Evolutionary conservation across 64 coral and sea anemone genomes (phyloP).

Genomic region (Exaiptasia diaphana): DNA sequence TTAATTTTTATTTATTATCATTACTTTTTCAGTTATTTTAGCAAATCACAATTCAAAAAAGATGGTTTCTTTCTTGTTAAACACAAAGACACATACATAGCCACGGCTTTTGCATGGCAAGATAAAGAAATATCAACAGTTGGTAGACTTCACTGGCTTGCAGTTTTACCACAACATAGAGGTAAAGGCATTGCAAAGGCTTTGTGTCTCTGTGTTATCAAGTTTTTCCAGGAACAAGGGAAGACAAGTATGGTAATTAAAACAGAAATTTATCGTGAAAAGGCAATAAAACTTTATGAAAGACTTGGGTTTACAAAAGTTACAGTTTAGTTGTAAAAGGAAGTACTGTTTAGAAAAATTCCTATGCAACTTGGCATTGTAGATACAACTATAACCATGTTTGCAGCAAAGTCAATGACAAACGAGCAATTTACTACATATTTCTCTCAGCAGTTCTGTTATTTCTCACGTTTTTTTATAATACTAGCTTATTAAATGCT

Average conservation of each 20-base stretch:
- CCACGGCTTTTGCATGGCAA: conserved; percentile 53
- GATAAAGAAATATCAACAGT: neutral
- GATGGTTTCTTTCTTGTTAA: conserved; percentile 55
- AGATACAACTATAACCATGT: too few relatives aligned
- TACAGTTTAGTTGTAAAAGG: too few relatives aligned
- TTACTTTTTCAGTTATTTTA: neutral
- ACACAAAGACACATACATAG: conserved; percentile 12
- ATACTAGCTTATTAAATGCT: too few relatives aligned
- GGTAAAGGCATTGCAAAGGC: neutral
- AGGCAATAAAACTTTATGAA: conserved; percentile 27
- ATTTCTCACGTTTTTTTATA: too few relatives aligned
- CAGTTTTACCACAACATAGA: conserved; percentile 37
- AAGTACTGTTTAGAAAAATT: too few relatives aligned
- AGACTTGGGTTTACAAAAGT: conserved; percentile 24
- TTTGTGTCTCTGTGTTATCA: conserved; percentile 3
- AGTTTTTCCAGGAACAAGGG: conserved; percentile 17
- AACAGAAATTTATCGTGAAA: conserved; percentile 5
- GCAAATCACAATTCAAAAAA: conserved; percentile 14
- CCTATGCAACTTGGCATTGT: too few relatives aligned
- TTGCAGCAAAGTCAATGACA: too few relatives aligned
- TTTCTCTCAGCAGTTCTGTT: too few relatives aligned
- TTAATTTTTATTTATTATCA: too few relatives aligned
- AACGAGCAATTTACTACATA: too few relatives aligned
- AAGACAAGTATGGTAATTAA: conserved; percentile 1
- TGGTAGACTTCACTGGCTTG: conserved; percentile 35